Evolutionary conservation across 2,113 vertebrate species (phyloP), one percentile per base, ranked within the genome.

Genomic region (Ictalurus punctatus): DNA sequence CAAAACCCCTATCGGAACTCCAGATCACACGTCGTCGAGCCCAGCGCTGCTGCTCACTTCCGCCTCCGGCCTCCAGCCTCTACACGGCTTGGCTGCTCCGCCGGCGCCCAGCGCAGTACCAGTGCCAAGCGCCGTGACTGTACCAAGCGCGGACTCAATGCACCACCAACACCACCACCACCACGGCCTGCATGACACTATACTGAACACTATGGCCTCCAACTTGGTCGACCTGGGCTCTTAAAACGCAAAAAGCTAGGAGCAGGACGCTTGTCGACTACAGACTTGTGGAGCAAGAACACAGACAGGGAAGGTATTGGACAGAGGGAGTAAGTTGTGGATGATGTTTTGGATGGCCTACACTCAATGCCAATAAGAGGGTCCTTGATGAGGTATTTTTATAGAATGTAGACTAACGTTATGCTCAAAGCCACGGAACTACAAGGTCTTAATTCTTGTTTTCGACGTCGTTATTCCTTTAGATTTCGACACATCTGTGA

Each of bases 121-220:
- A 2, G 98, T 99, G 85, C 96, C 97, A 23, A 96, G 98, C 91
- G 98, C 98, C 54, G 97, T 99, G 90, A 97, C 97, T 4, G 98
- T 99, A 86, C 96, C 97, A 19, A 96, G 96, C n/a, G 90, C 95
- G 5, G 98, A 99, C 92, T 95, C 97, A 34, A 95, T 98, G 95
- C 98, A 98, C 92, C 98, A 98, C 90, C 98, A 99, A 95, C 98
- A 98, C 93, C 98, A 98, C 89, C 98, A 98, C 89, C 98, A 99
- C 91, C 98, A 99, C 94, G 95, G 97, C 87, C 95, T 99, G 95
- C 98, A 99, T 93, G 98, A 99, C 96, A 97, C 97, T 94, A 99
- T 99, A 94, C 97, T 99, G 95, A 99, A 99, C 95, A 96, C 98
- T 93, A 99, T 99, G 98, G 99, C 98, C 63, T 98, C 98, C 90